Evolutionary conservation across 1,140 invertebrate genomes (phyloP), one percentile per base, ranked within the genome.

Genomic region (Drosophila willistoni): DNA sequence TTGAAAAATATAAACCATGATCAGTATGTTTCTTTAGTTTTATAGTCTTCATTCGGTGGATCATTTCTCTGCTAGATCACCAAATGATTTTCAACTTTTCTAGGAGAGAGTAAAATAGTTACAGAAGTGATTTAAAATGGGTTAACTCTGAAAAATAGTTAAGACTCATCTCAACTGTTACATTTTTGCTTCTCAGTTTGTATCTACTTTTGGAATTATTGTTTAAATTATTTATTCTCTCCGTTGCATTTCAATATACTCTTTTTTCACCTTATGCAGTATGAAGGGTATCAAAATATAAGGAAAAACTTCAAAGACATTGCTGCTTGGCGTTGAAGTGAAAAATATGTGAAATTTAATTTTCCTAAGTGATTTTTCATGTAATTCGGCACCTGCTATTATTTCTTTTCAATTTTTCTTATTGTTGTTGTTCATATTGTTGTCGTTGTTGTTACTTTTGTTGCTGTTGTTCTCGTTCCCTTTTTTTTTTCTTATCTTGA

Each of bases 311-410:
- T 84, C 70, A 79, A 89, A 82, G 77, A 82, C 78, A 89, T 80
- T 77, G 71, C 74, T 62, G 59, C 42, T 61, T 64, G 63, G 78
- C 55, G 79, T 83, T 87, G 83, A 89, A 89, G 80, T 86, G 77
- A 87, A 87, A 89, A 89, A 89, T 89, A 89, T 89, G 85, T 89
- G 84, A 89, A 89, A 89, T 89, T 89, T 89, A 89, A 89, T 89
- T 89, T 89, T 84, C 80, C 81, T 89, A 90, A 89, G 84, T 89
- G 84, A 89, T 89, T 89, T 89, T 89, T 89, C 84, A 89, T 89
- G 84, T 89, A 89, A 90, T 89, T 89, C 85, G 84, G 84, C 84
- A 89, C 84, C 84, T 89, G 84, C 81, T 83, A 84, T 89, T 89
- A 90, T 89, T 89, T 86, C 80, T 83, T 87, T 89, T 82, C 79